Evolutionary conservation across 2,888 invertebrate genomes (phyloP), one percentile per base, ranked within the genome.

Genomic region (Apocheima hispidaria): DNA sequence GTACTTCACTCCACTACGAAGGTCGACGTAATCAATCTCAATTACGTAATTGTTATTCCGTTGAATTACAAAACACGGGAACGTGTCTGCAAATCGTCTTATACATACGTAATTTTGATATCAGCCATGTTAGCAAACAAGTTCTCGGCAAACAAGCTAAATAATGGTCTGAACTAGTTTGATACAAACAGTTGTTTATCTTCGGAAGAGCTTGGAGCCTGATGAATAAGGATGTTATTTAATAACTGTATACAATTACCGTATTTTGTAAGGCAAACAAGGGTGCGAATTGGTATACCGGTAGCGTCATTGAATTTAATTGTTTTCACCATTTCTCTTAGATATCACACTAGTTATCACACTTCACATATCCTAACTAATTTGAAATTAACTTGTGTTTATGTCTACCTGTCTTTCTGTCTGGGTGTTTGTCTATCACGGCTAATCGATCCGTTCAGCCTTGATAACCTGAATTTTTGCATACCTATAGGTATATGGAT

Each of bases 1-100:
- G 53, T 20, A 41, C 40, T 35, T 35, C 44, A 55, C 33, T 51
- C 53, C 33, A 46, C 46, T 61, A 30, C 46, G 80, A 80, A 80
- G 71, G 75, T 74, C 69, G 67, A 72, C 14, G 72, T 77, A 77
- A 83, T 84, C 82, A 80, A 84, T 85, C 82, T 81, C 81, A 80
- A 83, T 84, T 16, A 23, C 6, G 6, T 84, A 82, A 82, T 82
- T 79, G 78, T 78, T 75, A 71, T 77, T 73, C 71, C 66, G 53
- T 54, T 59, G 18, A 44, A 55, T 43, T 36, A 41, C 30, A n/a
- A 18, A 46, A 23, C 26, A 18, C 43, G 18, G 18, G 9, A 36
- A 50, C 30, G 21, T 12, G 30, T 26, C 10, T 36, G n/a, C 49
- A 49, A 46, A 38, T 20, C 7, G 10, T 38, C 38, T 18, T 20